Base-by-base conservation (phyloP, 2,888 invertebrate species). In the Xanthorhoe spadicearia region DNA sequence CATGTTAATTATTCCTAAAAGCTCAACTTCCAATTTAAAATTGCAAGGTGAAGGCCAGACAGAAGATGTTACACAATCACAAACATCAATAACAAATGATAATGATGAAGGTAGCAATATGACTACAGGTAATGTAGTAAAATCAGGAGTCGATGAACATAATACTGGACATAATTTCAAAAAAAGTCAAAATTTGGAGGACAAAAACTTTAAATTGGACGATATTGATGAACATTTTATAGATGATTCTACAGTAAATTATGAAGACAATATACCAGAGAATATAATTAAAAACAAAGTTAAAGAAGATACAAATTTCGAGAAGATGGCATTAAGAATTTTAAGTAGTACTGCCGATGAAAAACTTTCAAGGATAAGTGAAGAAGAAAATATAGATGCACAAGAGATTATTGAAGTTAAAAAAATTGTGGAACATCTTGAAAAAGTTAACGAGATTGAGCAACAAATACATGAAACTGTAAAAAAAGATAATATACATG, bases 341-440 rank as follows among this genome's bases (percentile, higher is more conserved):
- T 18, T 28, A 2, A 49, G 18, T 32, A 58, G 58, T 58, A 35
- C 50, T 15, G 49, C 58, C 13, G 50, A 58, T 49, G 15, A 15
- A 35, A 58, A 35, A 19, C 58, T 58, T 18, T 58, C 58, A 35
- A 17, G 50, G 7, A 58, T 58, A 50, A 58, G 58, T 32, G 58
- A 58, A 58, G 58, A 50, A 58, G 50, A 58, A 10, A 17, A 54
- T 10, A 5, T 38, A 8, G 13, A 10, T 46, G 19, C 1, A 46
- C n/a, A 7, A n/a, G 43, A 46, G 10, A 46, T 9, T 46, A 46
- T n/a, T 13, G 43, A 6, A 35, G 35, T 35, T 35, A 10, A 2
- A n/a, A 46, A n/a, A 46, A 2, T 13, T 46, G 2, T 46, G 7
- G 13, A 46, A 46, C 46, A 15, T 15, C 46, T 15, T 15, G 46